These are phyloP conservation scores for Julus scanicus DNA, from an alignment of 2,888 invertebrate genomes.

Conservation along the genomic window DNA sequence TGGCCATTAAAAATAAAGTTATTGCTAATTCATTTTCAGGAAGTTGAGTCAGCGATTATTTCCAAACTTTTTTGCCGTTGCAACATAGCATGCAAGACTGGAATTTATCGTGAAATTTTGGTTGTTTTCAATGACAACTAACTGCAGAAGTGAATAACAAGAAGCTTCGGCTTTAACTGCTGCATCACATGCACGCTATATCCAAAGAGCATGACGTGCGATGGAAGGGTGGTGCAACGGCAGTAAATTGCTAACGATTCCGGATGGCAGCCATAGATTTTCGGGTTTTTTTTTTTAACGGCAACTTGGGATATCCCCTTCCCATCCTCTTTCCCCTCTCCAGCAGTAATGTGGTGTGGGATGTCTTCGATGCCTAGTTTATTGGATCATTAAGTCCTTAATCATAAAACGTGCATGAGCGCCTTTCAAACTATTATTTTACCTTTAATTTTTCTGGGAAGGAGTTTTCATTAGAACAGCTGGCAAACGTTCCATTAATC, in stretches of 20 bases:
- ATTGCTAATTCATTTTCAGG: too few species aligned
- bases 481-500: conserved; percentile 33
- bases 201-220: neutral
- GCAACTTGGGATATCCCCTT: conserved; percentile 27
- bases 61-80: too few species aligned
- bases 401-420: conserved; percentile 22
- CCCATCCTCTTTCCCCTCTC: neutral
- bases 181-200: too few species aligned
- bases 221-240: neutral
- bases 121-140: too few species aligned
- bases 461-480: conserved; percentile 21
- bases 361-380: conserved; percentile 6
- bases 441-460: conserved; percentile 33
- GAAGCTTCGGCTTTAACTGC: too few species aligned
- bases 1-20: too few species aligned
- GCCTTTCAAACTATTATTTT: conserved; percentile 33
- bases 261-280: conserved; percentile 2
- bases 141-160: too few species aligned
- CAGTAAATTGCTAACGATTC: neutral
- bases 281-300: neutral
- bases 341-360: neutral
- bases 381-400: conserved; percentile 33
- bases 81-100: too few species aligned
- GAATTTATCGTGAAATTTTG: too few species aligned
- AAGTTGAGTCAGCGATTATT: too few species aligned